Base-by-base conservation (phyloP, 1,140 invertebrate species). In the Panagrolaimus sp. region DNA sequence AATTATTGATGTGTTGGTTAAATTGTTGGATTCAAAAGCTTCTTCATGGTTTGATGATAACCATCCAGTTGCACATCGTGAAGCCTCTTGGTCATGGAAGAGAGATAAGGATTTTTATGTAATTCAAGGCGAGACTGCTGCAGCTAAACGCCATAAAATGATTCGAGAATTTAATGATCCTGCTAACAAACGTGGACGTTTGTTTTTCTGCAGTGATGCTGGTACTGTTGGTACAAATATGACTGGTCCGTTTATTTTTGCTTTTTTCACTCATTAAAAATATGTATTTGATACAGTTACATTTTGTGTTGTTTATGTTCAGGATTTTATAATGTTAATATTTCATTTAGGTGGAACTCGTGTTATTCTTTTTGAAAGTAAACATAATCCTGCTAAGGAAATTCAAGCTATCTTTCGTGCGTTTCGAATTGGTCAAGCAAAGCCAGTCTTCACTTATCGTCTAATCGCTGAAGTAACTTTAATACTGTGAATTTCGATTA, bases 321-420 rank as follows among this genome's bases (percentile, higher is more conserved):
- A n/a, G n/a, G n/a, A n/a, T n/a, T n/a, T n/a, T n/a, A n/a, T n/a
- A n/a, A n/a, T n/a, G n/a, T n/a, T n/a, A n/a, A n/a, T n/a, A n/a
- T n/a, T n/a, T n/a, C n/a, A n/a, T 38, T 38, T 38, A 38, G 31
- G 31, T 82, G 80, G 88, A 5, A 89, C 88, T 1, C 82, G 88
- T 68, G 84, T 90, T 23, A 78, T 90, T 51, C 84, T 90, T 5
- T 89, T 87, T 79, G 89, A 90, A 81, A 87, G 88, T 61, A 89
- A 90, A 80, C 90, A 89, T 89, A 90, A 90, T 84, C 89, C 89
- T 42, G 89, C 89, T 13, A 88, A 87, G 72, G 89, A 90, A 83
- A 76, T 87, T 45, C 89, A 90, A 85, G 88, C 89, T 11, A 89
- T 89, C 88, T 86, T 88, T 23, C 82, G 89, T 68, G 87, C 89